Conservation (phyloP, 2,888 invertebrate species). For the Caradrina kadenii region DNA sequence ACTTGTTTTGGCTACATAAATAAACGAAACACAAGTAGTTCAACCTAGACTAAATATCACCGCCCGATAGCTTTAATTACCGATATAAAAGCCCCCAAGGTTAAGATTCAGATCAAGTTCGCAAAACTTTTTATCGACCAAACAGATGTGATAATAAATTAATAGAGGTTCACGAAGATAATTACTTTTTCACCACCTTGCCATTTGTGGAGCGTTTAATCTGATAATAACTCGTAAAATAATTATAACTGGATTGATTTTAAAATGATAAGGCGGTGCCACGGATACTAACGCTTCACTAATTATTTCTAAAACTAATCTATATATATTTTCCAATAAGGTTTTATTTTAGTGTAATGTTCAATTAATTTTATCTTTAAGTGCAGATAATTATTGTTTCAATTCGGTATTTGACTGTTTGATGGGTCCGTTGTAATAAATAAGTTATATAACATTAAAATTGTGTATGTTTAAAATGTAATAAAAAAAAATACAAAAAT, state of each 20-base stretch:
- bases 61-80: constrained; percentile 3
- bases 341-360: not conserved
- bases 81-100: constrained; percentile 16
- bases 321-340: not conserved
- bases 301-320: not conserved
- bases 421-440: constrained; percentile 19
- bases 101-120: not conserved
- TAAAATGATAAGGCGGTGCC: not conserved
- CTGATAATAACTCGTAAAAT: constrained; percentile 9
- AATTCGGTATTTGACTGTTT: not conserved
- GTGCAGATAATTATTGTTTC: constrained; percentile 15
- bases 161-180: constrained; percentile 1
- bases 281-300: not conserved
- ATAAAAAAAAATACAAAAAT: not conserved
- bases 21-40: not conserved
- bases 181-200: constrained; percentile 18
- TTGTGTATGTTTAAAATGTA: constrained; percentile 8
- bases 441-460: not conserved
- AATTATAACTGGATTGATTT: not conserved
- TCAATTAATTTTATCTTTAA: constrained; percentile 2
- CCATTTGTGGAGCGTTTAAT: not conserved
- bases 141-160: constrained; percentile 15
- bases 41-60: not conserved
- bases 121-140: not conserved
- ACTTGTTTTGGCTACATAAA: not conserved